These are phyloP conservation scores for Lophura swinhoii DNA, from an alignment of 2,797 vertebrate genomes.

Conservation along the genomic window DNA sequence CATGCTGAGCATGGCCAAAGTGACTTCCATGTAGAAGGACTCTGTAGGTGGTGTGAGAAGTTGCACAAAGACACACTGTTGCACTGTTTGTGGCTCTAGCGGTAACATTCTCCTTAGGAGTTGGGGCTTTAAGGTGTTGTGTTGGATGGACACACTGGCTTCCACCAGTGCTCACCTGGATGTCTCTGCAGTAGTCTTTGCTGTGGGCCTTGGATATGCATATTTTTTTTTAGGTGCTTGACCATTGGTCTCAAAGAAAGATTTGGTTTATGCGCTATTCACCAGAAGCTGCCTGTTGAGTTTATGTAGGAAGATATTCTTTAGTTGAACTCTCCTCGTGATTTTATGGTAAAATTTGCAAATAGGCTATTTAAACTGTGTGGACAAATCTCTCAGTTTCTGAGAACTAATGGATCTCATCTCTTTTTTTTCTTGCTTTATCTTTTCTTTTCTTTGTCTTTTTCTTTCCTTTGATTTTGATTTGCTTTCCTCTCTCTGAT, in stretches of 20 bases:
- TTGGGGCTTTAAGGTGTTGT: not conserved
- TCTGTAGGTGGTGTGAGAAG: accelerated
- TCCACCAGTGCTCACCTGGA: not conserved
- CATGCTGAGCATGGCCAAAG: not conserved
- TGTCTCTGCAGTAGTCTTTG: not conserved
- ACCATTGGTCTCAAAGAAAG: not conserved
- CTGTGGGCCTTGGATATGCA: accelerated
- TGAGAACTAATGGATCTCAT: not conserved
- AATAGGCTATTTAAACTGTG: not conserved
- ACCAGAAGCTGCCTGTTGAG: no score
- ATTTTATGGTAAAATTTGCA: not conserved
- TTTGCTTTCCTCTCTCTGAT: not conserved
- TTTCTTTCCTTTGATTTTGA: not conserved
- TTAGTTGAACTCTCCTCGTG: not conserved
- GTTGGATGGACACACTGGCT: not conserved
- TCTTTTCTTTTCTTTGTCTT: not conserved
- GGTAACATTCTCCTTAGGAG: not conserved
- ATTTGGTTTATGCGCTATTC: not conserved
- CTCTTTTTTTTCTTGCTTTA: not conserved
- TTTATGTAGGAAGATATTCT: not conserved
- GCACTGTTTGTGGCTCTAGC: not conserved
- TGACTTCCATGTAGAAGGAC: not conserved
- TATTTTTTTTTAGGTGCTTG: not conserved
- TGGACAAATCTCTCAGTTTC: not conserved
- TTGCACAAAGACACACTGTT: not conserved